Base-by-base conservation (phyloP, 2,797 vertebrate species). In the Remorina albescens region DNA sequence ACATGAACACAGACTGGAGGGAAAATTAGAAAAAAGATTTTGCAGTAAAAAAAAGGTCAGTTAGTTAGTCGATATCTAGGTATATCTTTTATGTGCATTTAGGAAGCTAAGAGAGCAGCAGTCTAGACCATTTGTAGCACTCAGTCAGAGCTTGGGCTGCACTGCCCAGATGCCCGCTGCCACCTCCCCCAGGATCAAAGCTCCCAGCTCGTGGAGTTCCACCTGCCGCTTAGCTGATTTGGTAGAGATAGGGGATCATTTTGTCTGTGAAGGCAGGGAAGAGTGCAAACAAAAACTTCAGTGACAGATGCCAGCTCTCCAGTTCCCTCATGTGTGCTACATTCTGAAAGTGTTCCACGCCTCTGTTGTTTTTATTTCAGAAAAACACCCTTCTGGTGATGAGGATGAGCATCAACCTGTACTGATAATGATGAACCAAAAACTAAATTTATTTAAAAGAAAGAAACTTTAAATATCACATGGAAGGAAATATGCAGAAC, bases 191-290 rank as follows among this genome's bases (percentile, higher is more conserved):
- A 25, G 32, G 58, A 83, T 57, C 68, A 74, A 30, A 80, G 77
- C 75, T 62, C n/a, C 54, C 46, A 63, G 79, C 76, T 61, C 32
- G 58, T 8, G 42, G 78, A 67, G 75, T 37, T 50, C 66, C 54
- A 51, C 74, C 76, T 71, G 82, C 80, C 62, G 83, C 5, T 66
- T 28, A 32, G 66, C 74, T 63, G 66, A 85, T 71, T 67, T 21
- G 59, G n/a, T n/a, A 74, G 61, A 67, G 69, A 75, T 72, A 56
- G 68, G 54, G 61, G 18, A 62, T n/a, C 0, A 3, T 7, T 46
- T 28, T 9, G 30, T 54, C 32, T 13, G 26, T 19, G 37, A 67
- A 18, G 59, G 18, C 4, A 61, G 57, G 67, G 49, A 25, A 50
- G 44, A n/a, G 58, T 18, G 2, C 23, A 50, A 5, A 36, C 2